These are phyloP conservation scores for Metaphire vulgaris DNA, from an alignment of 1,140 invertebrate species.

Conservation along the genomic window DNA sequence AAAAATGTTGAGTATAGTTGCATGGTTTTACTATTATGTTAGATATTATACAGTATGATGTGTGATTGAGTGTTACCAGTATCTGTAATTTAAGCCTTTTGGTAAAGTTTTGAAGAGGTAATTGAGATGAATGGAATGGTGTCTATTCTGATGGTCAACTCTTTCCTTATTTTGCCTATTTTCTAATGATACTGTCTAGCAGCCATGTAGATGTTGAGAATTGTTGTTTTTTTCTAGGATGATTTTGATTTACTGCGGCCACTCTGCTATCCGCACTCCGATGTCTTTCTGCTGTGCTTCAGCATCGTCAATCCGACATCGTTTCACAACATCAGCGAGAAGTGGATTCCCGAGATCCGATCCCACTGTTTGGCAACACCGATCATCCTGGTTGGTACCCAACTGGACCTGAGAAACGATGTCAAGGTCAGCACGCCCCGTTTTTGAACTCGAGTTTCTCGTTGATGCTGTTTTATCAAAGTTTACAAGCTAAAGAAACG, in stretches of 20 bases:
- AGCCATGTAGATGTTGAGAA: neutral
- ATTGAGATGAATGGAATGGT: neutral
- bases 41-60: neutral
- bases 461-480: neutral
- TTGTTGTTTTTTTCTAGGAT: slow-evolving; percentile 39
- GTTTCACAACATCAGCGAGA: slow-evolving; percentile 44
- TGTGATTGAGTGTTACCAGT: neutral
- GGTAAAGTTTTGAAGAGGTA: neutral
- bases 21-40: no score
- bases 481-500: neutral
- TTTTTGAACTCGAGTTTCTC: neutral
- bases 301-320: slow-evolving; percentile 81
- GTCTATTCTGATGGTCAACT: neutral
- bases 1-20: no score
- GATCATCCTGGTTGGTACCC: slow-evolving; percentile 68
- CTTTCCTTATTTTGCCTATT: neutral
- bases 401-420: slow-evolving; percentile 52
- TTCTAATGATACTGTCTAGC: neutral
- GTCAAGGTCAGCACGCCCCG: slow-evolving; percentile 35
- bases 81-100: neutral
- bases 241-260: slow-evolving; percentile 51
- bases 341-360: slow-evolving; percentile 49
- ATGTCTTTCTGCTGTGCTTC: slow-evolving; percentile 89
- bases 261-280: slow-evolving; percentile 62
- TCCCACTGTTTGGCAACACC: slow-evolving; percentile 84